Conservation (phyloP, 37 sponge, comb jelly and placozoan genomes). For the Petrosia ficiformis region DNA sequence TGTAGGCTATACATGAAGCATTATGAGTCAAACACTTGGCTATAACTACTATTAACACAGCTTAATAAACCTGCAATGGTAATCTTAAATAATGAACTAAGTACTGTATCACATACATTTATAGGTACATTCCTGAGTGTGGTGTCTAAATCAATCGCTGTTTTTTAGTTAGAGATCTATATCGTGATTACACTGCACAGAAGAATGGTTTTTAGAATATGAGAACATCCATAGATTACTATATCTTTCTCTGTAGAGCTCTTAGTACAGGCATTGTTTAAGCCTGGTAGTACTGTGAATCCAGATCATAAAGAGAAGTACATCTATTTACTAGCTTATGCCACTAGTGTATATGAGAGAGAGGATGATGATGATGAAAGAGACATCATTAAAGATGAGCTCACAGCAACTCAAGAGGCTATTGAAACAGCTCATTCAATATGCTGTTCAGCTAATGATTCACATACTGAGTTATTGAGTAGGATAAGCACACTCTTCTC, state of each 20-base stretch:
- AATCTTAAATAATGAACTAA: too few species aligned
- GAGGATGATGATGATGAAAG: slow-evolving; percentile 16
- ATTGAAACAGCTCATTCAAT: slow-evolving; percentile 72
- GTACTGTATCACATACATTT: too few species aligned
- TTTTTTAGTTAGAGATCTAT: too few species aligned
- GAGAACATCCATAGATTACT: too few species aligned
- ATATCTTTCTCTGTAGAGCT: slow-evolving; percentile 44
- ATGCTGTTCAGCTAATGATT: slow-evolving; percentile 58
- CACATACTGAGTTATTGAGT: slow-evolving; percentile 76
- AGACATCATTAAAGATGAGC: slow-evolving; percentile 34
- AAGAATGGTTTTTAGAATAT: neutral
- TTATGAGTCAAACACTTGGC: too few species aligned
- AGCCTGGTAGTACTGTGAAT: slow-evolving; percentile 72
- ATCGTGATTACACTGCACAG: too few species aligned
- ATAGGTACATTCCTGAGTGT: too few species aligned
- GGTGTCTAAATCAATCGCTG: too few species aligned
- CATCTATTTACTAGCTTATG: slow-evolving; percentile 87
- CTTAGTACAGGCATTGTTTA: slow-evolving; percentile 85
- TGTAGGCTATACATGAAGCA: too few species aligned
- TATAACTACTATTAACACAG: too few species aligned
- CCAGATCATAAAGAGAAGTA: slow-evolving; percentile 91
- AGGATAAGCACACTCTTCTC: slow-evolving; percentile 60
- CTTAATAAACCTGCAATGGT: too few species aligned
- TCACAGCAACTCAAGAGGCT: slow-evolving; percentile 69
- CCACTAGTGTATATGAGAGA: slow-evolving; percentile 69